These are phyloP conservation scores for Cossypha dichroa DNA, from an alignment of 2,797 vertebrate species.

Conservation along the genomic window DNA sequence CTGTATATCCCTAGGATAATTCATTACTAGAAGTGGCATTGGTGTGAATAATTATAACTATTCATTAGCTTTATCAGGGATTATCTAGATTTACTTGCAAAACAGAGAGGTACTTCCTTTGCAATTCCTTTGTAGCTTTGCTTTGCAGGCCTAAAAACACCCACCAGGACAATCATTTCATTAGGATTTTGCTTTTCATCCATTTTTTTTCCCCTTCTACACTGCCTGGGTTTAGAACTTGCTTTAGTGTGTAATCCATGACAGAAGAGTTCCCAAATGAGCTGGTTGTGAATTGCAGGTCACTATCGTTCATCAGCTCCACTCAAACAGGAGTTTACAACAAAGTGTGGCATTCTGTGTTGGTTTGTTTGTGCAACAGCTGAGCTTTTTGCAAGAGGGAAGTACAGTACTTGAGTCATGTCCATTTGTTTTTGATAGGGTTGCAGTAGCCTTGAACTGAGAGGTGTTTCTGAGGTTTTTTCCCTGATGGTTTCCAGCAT, in stretches of 20 bases:
- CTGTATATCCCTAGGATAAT: neutral
- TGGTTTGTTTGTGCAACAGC: neutral
- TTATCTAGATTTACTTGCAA: neutral
- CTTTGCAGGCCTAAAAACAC: neutral
- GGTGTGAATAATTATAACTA: neutral
- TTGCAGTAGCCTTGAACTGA: neutral
- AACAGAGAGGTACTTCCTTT: neutral
- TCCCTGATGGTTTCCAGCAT: neutral
- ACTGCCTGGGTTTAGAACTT: neutral
- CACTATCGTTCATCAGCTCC: neutral
- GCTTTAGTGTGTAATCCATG: neutral
- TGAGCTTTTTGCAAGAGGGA: neutral
- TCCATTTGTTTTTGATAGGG: neutral
- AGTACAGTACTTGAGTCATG: neutral
- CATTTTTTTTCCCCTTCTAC: neutral
- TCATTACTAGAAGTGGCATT: neutral
- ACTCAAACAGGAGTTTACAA: neutral
- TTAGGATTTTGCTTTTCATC: neutral
- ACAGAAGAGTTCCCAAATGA: neutral
- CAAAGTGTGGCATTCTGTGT: neutral
- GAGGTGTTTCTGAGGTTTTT: neutral
- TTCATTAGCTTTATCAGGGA: neutral
- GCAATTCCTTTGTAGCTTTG: neutral
- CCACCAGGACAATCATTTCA: neutral
- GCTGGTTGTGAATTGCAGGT: neutral